These are phyloP conservation scores for Chionoecetes opilio DNA, from an alignment of 1,140 invertebrate genomes.

Conservation along the genomic window DNA sequence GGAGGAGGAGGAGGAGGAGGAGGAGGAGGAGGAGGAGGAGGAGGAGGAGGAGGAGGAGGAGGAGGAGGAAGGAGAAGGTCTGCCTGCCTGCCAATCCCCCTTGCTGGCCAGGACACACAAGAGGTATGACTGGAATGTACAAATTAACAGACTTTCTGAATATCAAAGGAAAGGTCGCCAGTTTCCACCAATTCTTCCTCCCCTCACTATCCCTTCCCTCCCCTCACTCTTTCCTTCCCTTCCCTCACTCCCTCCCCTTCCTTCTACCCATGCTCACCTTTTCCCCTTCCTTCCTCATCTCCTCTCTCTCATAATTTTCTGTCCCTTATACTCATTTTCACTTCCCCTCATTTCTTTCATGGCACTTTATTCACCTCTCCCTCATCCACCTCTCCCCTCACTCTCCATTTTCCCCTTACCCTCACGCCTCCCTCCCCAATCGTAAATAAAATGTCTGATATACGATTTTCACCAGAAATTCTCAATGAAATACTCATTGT, in stretches of 20 bases:
- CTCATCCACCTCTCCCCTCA: not conserved
- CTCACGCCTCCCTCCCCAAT: not conserved
- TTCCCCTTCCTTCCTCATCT: too few relatives aligned
- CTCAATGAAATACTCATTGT: too few relatives aligned
- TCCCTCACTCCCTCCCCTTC: not conserved
- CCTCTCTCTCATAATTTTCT: too few relatives aligned
- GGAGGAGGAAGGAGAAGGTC: not conserved
- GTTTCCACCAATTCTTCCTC: constrained; percentile 61
- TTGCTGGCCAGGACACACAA: constrained; percentile 47
- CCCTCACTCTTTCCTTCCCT: not conserved
- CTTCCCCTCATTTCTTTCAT: not conserved
- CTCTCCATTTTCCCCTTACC: not conserved
- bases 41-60: not conserved
- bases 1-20: constrained; percentile 22
- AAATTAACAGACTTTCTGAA: constrained; percentile 77
- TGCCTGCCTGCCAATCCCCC: not conserved
- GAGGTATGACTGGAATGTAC: constrained; percentile 72
- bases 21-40: not conserved
- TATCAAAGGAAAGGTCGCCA: constrained; percentile 69
- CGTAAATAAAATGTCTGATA: not conserved
- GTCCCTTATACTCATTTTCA: too few relatives aligned
- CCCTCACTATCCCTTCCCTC: not conserved
- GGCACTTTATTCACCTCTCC: not conserved
- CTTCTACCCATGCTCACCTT: not conserved
- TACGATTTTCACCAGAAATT: not conserved